Conservation (phyloP, 2,797 vertebrate genomes). For the Poeciliopsis gracilis region DNA sequence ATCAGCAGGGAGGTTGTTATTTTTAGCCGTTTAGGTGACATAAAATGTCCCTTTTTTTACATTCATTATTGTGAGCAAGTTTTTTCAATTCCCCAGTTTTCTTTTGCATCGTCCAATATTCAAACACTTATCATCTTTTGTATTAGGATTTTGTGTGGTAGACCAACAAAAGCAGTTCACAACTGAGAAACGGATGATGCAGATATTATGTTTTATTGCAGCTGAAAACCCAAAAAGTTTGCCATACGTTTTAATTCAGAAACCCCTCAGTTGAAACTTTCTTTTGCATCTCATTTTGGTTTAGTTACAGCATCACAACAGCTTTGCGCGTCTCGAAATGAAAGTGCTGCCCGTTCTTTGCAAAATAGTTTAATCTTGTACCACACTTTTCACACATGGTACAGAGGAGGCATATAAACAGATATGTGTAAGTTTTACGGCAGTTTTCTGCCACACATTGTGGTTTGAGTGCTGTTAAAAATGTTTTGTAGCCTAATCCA, state of each 20-base stretch:
- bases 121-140: neutral
- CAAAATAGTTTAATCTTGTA: neutral
- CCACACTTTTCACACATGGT: too few relatives aligned
- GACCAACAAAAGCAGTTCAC: neutral
- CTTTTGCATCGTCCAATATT: neutral
- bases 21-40: neutral
- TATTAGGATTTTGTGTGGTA: neutral
- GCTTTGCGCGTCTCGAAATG: neutral
- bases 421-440: neutral
- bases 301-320: neutral
- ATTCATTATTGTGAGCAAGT: neutral
- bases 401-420: neutral
- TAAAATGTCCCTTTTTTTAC: neutral
- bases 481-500: neutral
- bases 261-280: neutral
- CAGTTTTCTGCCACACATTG: neutral
- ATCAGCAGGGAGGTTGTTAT: neutral
- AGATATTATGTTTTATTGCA: neutral
- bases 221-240: neutral
- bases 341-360: neutral
- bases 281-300: neutral
- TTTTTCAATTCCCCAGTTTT: neutral
- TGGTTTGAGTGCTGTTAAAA: neutral
- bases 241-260: neutral
- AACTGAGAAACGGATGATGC: neutral